A percentile compares a stretch with the other conserved stretches of the same genome.
phyloP scores from a whole-genome alignment of 1,140 invertebrate species.

The Physella acuta region DNA sequence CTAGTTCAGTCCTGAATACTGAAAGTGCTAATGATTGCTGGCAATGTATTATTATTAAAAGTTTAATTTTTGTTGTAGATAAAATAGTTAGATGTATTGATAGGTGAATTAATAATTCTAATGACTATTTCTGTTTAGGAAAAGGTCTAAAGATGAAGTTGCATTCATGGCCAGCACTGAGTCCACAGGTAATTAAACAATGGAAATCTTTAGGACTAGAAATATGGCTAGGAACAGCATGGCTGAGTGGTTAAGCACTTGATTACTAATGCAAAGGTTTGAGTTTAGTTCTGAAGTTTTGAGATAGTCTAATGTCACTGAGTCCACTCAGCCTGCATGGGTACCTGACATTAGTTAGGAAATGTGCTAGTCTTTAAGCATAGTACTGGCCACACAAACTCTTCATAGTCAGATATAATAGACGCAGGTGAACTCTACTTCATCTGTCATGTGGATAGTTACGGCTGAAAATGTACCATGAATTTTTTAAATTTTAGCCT shows the following conservation, averaged over 20 bases:
- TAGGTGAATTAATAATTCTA: not conserved
- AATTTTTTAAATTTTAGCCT: no score
- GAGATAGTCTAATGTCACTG: not conserved
- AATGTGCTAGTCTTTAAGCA: not conserved
- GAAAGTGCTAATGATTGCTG: no score
- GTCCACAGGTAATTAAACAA: not conserved
- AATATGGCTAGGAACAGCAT: not conserved
- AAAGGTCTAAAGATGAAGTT: not conserved
- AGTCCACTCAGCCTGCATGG: not conserved
- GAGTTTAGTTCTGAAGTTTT: not conserved
- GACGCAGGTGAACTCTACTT: not conserved
- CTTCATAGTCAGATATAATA: not conserved
- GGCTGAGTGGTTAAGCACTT: not conserved
- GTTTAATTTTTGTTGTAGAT: no score
- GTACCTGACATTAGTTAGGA: not conserved
- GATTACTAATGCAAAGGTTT: not conserved
- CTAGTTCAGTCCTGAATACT: no score
- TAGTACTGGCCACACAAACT: not conserved
- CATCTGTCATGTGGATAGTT: not conserved
- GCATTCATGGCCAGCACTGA: not conserved
- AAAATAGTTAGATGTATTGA: not conserved
- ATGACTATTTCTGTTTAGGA: not conserved
- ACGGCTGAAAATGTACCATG: not conserved
- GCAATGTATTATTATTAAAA: no score
- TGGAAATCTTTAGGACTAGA: not conserved